Evolutionary conservation across 92 coral and sea anemone species (phyloP).

Genomic region (Palythoa caribaeorum): DNA sequence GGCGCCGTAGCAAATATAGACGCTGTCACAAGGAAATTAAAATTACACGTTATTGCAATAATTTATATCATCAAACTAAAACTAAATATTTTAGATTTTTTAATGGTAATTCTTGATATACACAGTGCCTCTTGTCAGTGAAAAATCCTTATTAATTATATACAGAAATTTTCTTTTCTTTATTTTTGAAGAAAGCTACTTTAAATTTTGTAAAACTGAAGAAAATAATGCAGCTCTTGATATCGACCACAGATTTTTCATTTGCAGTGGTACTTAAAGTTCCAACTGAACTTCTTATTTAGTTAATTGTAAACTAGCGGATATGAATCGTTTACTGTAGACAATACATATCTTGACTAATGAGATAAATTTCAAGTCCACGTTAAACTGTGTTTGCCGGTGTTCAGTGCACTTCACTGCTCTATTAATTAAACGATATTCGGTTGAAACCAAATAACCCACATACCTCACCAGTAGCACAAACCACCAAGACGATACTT

Average conservation of each 20-base stretch:
- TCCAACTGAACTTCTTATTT: not conserved
- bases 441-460: not conserved
- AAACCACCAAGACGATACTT: not conserved
- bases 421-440: not conserved
- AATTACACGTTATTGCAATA: not conserved
- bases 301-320: not conserved
- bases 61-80: not conserved
- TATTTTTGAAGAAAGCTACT: not conserved
- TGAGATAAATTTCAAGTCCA: conserved; percentile 8
- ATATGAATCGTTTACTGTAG: not conserved
- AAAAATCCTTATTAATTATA: not conserved
- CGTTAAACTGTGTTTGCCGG: not conserved
- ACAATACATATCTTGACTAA: not conserved
- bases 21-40: not conserved
- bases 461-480: not conserved
- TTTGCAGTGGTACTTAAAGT: not conserved
- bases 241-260: not conserved
- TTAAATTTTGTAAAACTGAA: not conserved
- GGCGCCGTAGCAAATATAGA: not conserved
- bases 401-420: conserved; percentile 11
- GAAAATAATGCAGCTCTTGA: not conserved
- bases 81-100: not conserved
- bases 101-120: not conserved
- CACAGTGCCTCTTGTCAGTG: not conserved
- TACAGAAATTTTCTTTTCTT: too few relatives aligned